Evolutionary conservation across 2,888 invertebrate species (phyloP), one percentile per base, ranked within the genome.

Genomic region (Eupithecia inturbata): DNA sequence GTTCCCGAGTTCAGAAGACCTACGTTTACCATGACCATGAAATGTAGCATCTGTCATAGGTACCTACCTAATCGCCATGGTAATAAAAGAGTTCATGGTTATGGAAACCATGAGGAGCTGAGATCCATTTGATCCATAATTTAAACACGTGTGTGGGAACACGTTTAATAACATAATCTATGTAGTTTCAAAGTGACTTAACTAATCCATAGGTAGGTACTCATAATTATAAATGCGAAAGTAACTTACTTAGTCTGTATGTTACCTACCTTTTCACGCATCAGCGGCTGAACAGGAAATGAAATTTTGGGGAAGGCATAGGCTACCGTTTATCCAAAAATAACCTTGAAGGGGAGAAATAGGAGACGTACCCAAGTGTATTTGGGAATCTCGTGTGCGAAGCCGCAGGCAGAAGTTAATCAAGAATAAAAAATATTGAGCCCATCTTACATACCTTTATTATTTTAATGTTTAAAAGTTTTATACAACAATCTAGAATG

Each of bases 81-180:
- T 62, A 31, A 62, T 62, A 62, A 14, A 60, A 28, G 31, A 62
- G 31, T 6, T 62, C 62, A 31, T 31, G 62, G 62, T 62, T 19
- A 62, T 31, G 31, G 19, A 31, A 62, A 62, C 28, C 62, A 31
- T 31, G 31, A 62, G 60, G 4, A 53, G 14, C 4, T 26, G 22
- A 57, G 14, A 4, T 12, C 57, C 12, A 57, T 4, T 26, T 26
- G 12, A 57, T 57, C 57, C 57, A 4, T 14, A 26, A 22, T 19
- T 53, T 57, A 26, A 57, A 57, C 57, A 57, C 57, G 57, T 26
- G 57, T 53, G 53, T 26, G 12, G 19, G n/a, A 49, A 3, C 49
- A 49, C 10, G 53, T 53, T 22, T n/a, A 7, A 45, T 19, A 6
- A 3, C n/a, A 19, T 5, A 9, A 49, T n/a, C 1, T 53, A 53